Base-by-base conservation (phyloP, 2,888 invertebrate species). In the Amitus sp. region DNA sequence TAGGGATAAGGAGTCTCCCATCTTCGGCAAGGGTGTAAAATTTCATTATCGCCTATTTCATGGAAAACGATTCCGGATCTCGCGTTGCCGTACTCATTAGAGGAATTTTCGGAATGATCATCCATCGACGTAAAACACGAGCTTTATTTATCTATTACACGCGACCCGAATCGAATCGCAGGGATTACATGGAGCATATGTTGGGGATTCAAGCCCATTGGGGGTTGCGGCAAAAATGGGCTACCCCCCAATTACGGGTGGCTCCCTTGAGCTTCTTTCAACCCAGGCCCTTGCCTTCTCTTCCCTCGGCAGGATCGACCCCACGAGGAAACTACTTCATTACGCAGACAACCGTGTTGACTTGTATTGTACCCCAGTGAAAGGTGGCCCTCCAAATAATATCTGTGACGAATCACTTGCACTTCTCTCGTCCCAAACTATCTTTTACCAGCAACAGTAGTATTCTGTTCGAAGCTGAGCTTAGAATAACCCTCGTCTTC, bases 261-360 rank as follows among this genome's bases (percentile, higher is more conserved):
- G 73, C 73, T 67, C 76, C 77, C 74, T 73, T 75, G 70, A 67
- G 73, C 65, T 66, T 69, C 67, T 59, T 66, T 70, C 39, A 12
- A 45, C 45, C 12, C 17, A 45, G 52, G 19, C 65, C 61, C 66
- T 42, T 42, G 10, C 19, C 42, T 42, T 39, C 17, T 65, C 61
- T 54, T 62, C 60, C 59, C 71, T 61, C 57, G 67, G 62, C 66
- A 48, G 55, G 53, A 58, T 67, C 71, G 63, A 74, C 75, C 80
- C 78, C 75, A 53, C 62, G 49, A 53, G 72, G 68, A 79, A 80
- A 80, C 79, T 81, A 82, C 81, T 82, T 82, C 82, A 81, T 82
- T 82, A 82, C 82, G 80, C 80, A 79, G 82, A 80, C 81, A 82
- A 76, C 81, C 82, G 82, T 81, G 80, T 82, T 82, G 82, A 82